Conservation (phyloP, 2,888 invertebrate genomes). For the Pelosia muscerda region DNA sequence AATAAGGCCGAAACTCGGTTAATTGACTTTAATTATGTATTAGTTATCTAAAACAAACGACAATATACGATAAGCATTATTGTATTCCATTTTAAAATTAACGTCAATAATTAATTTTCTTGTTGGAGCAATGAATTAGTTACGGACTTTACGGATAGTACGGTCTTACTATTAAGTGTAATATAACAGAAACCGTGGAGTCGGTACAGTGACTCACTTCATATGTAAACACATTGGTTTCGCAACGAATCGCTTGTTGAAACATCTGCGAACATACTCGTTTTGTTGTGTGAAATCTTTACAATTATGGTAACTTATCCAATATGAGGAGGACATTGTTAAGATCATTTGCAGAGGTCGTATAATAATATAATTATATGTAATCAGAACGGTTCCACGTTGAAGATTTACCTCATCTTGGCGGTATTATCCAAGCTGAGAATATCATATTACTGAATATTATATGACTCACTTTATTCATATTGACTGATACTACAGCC, state of each 20-base stretch:
- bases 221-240: slow-evolving; percentile 40
- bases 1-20: not conserved
- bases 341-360: slow-evolving; percentile 4
- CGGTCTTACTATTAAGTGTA: not conserved
- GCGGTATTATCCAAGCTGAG: not conserved
- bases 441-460: not conserved
- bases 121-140: not conserved
- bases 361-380: not conserved
- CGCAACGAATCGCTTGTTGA: slow-evolving; percentile 28
- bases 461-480: not conserved
- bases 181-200: slow-evolving; percentile 28
- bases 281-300: slow-evolving; percentile 39
- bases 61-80: not conserved
- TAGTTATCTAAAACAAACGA: not conserved
- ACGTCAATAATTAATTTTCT: not conserved
- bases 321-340: slow-evolving; percentile 27
- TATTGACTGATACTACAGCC: not conserved
- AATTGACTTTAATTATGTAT: not conserved
- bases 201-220: slow-evolving; percentile 41
- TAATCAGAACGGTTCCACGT: not conserved
- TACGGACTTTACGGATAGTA: not conserved
- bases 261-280: slow-evolving; percentile 25
- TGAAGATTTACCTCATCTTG: slow-evolving; percentile 1
- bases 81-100: not conserved
- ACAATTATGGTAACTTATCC: slow-evolving; percentile 31